Percentiles rank a stretch among this genome's conserved stretches.
These are phyloP conservation scores for Pollimyrus isidori DNA, from an alignment of 2,113 vertebrate species.

Conservation along the genomic window DNA sequence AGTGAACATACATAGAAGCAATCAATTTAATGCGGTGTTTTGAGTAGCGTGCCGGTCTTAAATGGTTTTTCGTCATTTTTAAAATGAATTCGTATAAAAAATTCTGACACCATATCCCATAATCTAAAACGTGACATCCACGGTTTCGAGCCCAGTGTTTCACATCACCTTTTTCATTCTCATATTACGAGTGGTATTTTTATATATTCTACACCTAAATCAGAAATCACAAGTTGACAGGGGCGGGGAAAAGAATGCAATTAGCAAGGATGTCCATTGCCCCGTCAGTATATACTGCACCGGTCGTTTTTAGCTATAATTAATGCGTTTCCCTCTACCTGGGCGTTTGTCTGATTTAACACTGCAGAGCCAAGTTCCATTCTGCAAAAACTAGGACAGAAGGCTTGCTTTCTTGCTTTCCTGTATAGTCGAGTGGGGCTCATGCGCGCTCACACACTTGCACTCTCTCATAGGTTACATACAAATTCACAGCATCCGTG, in stretches of 20 bases:
- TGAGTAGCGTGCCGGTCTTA: neutral
- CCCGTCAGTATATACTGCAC: neutral
- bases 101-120: neutral
- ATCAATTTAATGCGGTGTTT: neutral
- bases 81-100: neutral
- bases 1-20: neutral
- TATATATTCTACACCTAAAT: neutral
- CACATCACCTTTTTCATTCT: neutral
- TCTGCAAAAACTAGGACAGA: neutral
- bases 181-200: neutral
- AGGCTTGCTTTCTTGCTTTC: neutral
- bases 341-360: neutral
- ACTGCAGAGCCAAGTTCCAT: neutral
- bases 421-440: neutral
- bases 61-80: neutral
- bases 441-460: conserved; percentile 10
- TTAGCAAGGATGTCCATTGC: neutral
- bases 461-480: neutral
- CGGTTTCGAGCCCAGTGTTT: neutral
- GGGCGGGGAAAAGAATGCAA: neutral
- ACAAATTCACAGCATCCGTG: neutral
- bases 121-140: neutral
- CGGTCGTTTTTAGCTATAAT: neutral
- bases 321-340: neutral
- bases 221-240: neutral